Evolutionary conservation across 2,113 vertebrate genomes (phyloP).

Genomic region (Erinaceus europaeus): DNA sequence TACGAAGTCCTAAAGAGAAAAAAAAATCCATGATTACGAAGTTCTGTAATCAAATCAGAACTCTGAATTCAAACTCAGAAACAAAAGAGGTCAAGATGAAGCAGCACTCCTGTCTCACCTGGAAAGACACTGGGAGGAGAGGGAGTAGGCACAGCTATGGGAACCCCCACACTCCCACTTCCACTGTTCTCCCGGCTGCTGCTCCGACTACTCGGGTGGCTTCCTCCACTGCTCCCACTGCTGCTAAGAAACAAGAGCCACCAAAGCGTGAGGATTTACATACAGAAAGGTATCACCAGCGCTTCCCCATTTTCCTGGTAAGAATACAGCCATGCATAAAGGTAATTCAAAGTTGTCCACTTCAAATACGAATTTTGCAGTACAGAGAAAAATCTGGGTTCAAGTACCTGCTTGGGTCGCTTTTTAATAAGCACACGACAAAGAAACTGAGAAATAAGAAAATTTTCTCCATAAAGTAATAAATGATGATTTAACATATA

Average conservation of each 20-base stretch:
- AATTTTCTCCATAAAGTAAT: neutral
- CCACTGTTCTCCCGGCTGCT: conserved; percentile 99
- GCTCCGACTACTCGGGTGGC: conserved; percentile 98
- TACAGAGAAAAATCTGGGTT: conserved; percentile 5
- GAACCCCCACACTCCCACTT: conserved; percentile 96
- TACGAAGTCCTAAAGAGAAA: neutral
- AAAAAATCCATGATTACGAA: neutral
- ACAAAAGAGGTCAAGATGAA: conserved; percentile 4
- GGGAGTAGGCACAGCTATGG: conserved; percentile 95
- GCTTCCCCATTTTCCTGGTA: conserved; percentile 43
- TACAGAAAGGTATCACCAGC: neutral
- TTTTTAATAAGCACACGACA: conserved; percentile 6
- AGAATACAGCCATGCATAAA: neutral
- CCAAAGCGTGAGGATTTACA: conserved; percentile 41
- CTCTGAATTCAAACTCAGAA: neutral
- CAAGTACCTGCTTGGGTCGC: neutral
- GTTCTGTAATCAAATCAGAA: neutral
- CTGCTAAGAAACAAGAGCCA: conserved; percentile 83
- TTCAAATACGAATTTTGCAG: conserved; percentile 17
- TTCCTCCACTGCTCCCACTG: conserved; percentile 97
- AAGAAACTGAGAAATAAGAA: conserved; percentile 1
- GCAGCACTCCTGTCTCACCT: conserved; percentile 85
- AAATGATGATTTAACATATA: conserved; percentile 27
- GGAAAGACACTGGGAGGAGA: conserved; percentile 96
- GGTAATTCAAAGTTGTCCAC: neutral